A percentile compares a stretch with the other conserved stretches of the same genome.
Conservation (phyloP, 2,113 vertebrate genomes). For the Calidris pygmaea region DNA sequence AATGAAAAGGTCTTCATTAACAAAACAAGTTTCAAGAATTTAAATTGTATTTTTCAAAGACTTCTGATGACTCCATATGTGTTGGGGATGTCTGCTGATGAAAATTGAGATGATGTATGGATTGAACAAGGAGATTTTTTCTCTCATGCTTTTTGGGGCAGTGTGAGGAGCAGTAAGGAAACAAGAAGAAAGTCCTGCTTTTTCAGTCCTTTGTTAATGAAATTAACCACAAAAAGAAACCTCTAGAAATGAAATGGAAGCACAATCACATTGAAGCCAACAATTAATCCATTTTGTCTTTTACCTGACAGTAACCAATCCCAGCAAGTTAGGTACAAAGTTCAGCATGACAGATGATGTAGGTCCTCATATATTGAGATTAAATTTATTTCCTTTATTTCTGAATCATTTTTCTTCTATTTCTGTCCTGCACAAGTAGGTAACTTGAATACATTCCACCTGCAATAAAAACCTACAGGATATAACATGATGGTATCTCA, state of each 20-base stretch:
- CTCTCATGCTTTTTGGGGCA: not conserved
- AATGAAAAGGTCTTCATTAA: not conserved
- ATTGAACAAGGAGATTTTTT: not conserved
- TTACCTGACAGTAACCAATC: not conserved
- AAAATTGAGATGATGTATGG: not conserved
- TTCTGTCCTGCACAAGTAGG: not conserved
- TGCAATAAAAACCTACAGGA: not conserved
- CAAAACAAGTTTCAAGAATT: not conserved
- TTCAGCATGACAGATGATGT: not conserved
- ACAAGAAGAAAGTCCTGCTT: not conserved
- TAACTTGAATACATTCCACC: not conserved
- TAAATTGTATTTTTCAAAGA: not conserved
- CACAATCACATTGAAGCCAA: not conserved
- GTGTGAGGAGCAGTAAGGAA: not conserved
- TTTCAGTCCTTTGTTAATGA: not conserved
- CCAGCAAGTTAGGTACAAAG: not conserved
- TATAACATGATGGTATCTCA: constrained; percentile 59
- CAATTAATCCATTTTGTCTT: not conserved
- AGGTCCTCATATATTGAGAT: not conserved
- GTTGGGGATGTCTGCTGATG: not conserved
- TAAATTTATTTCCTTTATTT: not conserved
- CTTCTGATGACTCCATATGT: not conserved
- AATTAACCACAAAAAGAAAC: not conserved
- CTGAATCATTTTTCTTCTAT: not conserved
- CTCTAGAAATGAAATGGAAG: not conserved